Conservation (phyloP, 2,888 invertebrate species). For the Atrina japonica region DNA sequence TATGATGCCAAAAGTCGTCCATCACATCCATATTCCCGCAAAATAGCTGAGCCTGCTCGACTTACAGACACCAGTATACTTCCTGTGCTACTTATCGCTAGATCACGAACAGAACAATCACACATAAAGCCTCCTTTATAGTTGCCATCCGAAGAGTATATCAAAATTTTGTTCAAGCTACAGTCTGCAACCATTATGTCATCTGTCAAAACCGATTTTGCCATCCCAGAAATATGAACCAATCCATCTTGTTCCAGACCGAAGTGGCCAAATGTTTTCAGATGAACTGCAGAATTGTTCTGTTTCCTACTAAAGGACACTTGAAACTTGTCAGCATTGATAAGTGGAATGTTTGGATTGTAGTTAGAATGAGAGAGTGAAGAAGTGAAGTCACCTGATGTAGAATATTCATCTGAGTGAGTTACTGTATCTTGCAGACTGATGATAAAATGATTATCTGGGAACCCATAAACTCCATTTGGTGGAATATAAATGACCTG, state of each 20-base stretch:
- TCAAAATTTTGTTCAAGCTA: conserved; percentile 55
- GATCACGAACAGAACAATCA: conserved; percentile 63
- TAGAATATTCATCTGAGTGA: conserved; percentile 1
- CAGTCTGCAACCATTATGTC: conserved; percentile 60
- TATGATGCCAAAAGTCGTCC: conserved; percentile 52
- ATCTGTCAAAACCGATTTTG: conserved; percentile 52
- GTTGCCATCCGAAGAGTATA: conserved; percentile 56
- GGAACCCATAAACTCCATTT: conserved; percentile 61
- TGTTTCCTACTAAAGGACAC: conserved; percentile 33
- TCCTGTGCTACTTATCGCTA: conserved; percentile 55
- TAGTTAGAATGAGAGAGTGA: neutral
- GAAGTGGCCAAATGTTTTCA: conserved; percentile 54
- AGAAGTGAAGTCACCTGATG: conserved; percentile 10
- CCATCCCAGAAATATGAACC: conserved; percentile 56
- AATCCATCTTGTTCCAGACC: conserved; percentile 55
- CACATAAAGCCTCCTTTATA: conserved; percentile 57
- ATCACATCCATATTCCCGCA: conserved; percentile 58
- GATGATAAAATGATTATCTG: conserved; percentile 63
- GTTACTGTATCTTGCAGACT: conserved; percentile 54
- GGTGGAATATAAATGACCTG: conserved; percentile 59
- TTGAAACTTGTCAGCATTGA: conserved; percentile 23
- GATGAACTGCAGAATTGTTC: conserved; percentile 25
- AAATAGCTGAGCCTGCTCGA: conserved; percentile 53
- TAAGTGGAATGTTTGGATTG: conserved; percentile 13
- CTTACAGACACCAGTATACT: conserved; percentile 59